Percentiles rank a stretch among this genome's conserved stretches.
Conservation (phyloP, 1,140 invertebrate species). For the Callitettix versicolor region DNA sequence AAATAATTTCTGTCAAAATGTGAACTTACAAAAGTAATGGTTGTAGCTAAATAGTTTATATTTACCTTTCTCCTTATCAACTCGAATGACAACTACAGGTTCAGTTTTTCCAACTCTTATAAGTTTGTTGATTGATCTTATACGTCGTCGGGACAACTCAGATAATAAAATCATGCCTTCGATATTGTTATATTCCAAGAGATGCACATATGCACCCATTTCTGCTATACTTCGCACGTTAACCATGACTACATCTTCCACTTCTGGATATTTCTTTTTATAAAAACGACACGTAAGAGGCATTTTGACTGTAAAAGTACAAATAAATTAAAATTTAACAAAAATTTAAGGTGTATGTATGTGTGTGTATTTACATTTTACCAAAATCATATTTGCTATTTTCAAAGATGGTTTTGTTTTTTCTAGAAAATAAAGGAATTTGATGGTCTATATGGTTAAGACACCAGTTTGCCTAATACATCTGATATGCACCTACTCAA, state of each 20-base stretch:
- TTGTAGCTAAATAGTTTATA: too few species aligned
- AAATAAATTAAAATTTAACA: too few species aligned
- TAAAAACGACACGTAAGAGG: constrained; percentile 96
- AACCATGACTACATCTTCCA: constrained; percentile 99
- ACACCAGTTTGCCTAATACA: too few species aligned
- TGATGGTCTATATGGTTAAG: too few species aligned
- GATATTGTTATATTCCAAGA: constrained; percentile 98
- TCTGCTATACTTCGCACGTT: constrained; percentile 97
- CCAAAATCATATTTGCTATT: too few species aligned
- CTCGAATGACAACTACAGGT: constrained; percentile 97
- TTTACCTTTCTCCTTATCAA: constrained; percentile 96
- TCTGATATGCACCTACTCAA: too few species aligned
- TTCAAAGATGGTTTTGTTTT: too few species aligned
- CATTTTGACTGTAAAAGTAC: constrained; percentile 43
- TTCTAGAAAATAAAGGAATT: too few species aligned
- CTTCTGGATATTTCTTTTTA: constrained; percentile 92
- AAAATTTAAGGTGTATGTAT: too few species aligned
- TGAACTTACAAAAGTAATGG: too few species aligned
- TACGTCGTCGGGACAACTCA: constrained; percentile 94
- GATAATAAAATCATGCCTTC: constrained; percentile 94
- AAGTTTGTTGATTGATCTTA: constrained; percentile 98
- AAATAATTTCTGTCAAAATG: too few species aligned
- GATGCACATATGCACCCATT: constrained; percentile 98
- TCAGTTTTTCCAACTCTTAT: constrained; percentile 97
- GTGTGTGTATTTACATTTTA: too few species aligned